These are phyloP conservation scores for Diachasmimorpha longicaudata DNA, from an alignment of 1,140 invertebrate species.

Conservation along the genomic window DNA sequence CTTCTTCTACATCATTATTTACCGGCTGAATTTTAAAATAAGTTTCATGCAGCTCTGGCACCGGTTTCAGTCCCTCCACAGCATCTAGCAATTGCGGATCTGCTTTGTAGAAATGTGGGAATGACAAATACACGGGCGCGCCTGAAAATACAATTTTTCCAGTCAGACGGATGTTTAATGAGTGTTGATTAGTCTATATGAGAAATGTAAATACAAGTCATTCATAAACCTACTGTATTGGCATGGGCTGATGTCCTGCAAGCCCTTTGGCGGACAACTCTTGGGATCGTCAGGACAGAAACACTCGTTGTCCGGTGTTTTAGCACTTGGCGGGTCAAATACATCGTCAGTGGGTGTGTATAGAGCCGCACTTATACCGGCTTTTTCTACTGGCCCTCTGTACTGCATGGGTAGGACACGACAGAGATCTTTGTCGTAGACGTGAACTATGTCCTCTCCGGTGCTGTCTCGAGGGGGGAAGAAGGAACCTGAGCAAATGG, in stretches of 20 bases:
- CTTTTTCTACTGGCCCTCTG: slow-evolving; percentile 70
- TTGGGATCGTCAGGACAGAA: slow-evolving; percentile 73
- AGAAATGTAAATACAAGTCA: not conserved
- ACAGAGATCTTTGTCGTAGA: slow-evolving; percentile 88
- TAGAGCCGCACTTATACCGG: slow-evolving; percentile 72
- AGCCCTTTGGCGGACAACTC: slow-evolving; percentile 74
- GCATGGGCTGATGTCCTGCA: slow-evolving; percentile 86
- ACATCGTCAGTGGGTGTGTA: slow-evolving; percentile 75
- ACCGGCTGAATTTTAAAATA: slow-evolving; percentile 89
- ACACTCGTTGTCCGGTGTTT: slow-evolving; percentile 78
- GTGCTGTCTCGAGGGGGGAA: slow-evolving; percentile 78
- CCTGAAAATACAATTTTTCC: slow-evolving; percentile 64
- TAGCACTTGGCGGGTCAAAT: slow-evolving; percentile 70
- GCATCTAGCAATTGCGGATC: slow-evolving; percentile 74
- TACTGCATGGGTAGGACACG: slow-evolving; percentile 79
- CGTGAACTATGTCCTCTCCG: slow-evolving; percentile 74
- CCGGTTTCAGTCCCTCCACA: slow-evolving; percentile 77
- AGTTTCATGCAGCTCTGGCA: slow-evolving; percentile 74
- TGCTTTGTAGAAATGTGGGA: slow-evolving; percentile 87
- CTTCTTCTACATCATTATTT: slow-evolving; percentile 39
- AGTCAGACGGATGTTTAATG: not conserved
- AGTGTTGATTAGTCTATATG: not conserved
- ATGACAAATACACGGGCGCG: slow-evolving; percentile 85
- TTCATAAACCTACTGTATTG: slow-evolving; percentile 73
- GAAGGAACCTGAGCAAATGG: slow-evolving; percentile 68